phyloP scores from a whole-genome alignment of 1,140 invertebrate species.

The Macrobrachium nipponense region DNA sequence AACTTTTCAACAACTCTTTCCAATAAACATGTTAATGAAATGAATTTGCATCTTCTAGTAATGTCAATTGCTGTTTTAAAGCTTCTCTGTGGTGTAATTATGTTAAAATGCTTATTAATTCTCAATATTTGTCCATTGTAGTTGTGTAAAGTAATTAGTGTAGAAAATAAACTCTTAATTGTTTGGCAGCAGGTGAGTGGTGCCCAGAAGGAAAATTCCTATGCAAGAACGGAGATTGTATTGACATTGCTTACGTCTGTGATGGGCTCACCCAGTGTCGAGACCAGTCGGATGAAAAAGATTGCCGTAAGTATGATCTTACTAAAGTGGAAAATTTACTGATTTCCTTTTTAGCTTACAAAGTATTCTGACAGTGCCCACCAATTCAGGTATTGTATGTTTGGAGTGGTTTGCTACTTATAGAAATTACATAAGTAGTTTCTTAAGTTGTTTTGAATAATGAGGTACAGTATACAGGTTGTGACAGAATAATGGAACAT shows the following conservation, averaged over 20 bases:
- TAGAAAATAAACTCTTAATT: not conserved
- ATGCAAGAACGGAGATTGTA: constrained; percentile 75
- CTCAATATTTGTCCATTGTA: not conserved
- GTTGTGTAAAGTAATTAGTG: not conserved
- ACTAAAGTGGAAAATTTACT: too few relatives aligned
- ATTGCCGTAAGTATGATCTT: constrained; percentile 65
- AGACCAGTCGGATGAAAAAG: constrained; percentile 70
- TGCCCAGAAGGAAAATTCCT: constrained; percentile 23
- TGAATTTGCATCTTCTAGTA: too few relatives aligned
- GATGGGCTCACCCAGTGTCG: constrained; percentile 69
- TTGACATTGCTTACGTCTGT: constrained; percentile 71
- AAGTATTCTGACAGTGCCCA: not conserved
- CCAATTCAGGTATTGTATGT: too few relatives aligned
- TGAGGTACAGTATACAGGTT: too few relatives aligned
- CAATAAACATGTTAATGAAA: too few relatives aligned
- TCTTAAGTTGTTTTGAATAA: too few relatives aligned
- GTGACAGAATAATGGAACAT: too few relatives aligned
- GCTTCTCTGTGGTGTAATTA: too few relatives aligned
- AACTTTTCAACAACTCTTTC: too few relatives aligned
- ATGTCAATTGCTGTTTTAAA: too few relatives aligned
- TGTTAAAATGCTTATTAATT: not conserved
- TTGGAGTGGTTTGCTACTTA: too few relatives aligned
- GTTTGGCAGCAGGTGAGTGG: not conserved
- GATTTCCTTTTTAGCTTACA: not conserved
- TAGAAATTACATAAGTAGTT: too few relatives aligned